These are phyloP conservation scores for Mercenaria mercenaria DNA, from an alignment of 1,140 invertebrate species.

Conservation along the genomic window DNA sequence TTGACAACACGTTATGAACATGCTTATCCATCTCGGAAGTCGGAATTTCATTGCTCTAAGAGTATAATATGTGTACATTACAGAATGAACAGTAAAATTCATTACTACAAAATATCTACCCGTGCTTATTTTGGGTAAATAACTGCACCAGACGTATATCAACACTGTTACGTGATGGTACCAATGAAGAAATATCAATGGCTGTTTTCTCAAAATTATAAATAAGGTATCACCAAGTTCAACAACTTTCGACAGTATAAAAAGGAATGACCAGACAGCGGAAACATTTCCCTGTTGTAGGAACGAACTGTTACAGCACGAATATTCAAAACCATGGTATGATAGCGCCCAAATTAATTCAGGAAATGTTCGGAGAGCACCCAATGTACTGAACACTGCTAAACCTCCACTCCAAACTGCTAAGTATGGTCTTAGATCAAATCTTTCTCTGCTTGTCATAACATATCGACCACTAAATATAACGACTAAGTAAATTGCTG, in stretches of 20 bases:
- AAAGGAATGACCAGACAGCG: slow-evolving; percentile 95
- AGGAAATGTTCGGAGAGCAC: slow-evolving; percentile 88
- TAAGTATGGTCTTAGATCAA: slow-evolving; percentile 93
- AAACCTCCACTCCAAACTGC: slow-evolving; percentile 96
- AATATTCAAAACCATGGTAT: slow-evolving; percentile 96
- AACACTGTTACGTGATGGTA: slow-evolving; percentile 91
- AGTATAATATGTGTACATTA: slow-evolving; percentile 99
- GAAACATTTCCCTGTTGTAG: slow-evolving; percentile 76
- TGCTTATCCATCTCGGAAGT: slow-evolving; percentile 94
- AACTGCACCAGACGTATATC: slow-evolving; percentile 99
- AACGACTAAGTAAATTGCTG: slow-evolving; percentile 95
- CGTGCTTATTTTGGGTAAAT: slow-evolving; percentile 97
- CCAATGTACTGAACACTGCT: slow-evolving; percentile 97
- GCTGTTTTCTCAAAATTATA: slow-evolving; percentile 98
- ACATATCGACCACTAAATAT: slow-evolving; percentile 97
- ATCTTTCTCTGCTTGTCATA: slow-evolving; percentile 96
- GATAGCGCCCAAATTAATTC: slow-evolving; percentile 94
- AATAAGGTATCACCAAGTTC: slow-evolving; percentile 98
- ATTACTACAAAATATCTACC: slow-evolving; percentile 98
- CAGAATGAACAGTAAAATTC: slow-evolving; percentile 98
- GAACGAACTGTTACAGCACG: slow-evolving; percentile 92
- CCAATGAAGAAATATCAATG: slow-evolving; percentile 99
- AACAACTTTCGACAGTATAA: slow-evolving; percentile 97
- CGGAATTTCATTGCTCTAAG: slow-evolving; percentile 94
- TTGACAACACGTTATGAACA: slow-evolving; percentile 97